Base-by-base conservation (phyloP, 2,888 invertebrate genomes). In the Sminthurinus aureus region DNA sequence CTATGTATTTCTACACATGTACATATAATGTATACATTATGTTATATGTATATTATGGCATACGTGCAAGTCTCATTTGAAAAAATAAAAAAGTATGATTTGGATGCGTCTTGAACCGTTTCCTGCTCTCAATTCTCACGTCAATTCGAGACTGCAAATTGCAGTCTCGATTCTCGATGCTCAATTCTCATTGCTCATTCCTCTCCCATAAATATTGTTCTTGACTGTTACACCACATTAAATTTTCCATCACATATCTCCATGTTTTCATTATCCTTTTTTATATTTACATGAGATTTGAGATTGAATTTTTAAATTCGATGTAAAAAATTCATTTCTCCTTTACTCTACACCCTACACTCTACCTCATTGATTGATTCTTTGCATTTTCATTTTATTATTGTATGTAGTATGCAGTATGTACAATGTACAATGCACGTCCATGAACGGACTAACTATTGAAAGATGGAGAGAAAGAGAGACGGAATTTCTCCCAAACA, bases 61-160 rank as follows among this genome's bases (percentile, higher is more conserved):
- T 38, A 38, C 38, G 38, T 38, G 38, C 6, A 38, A 1, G 1
- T 58, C 58, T 58, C 58, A 58, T 58, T 38, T 38, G 38, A 4
- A 38, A 38, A 38, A 58, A 58, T 6, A 9, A 58, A 58, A 58
- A 58, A 58, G 13, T 6, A 15, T 58, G 13, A 58, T 58, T 58
- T 58, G 58, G 58, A 58, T 58, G 58, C 58, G 71, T 71, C 26
- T 22, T 71, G 26, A 71, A 71, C 22, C 71, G 71, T 71, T 71
- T 71, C 71, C 71, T 71, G 71, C 71, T 71, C 71, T 71, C 71
- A 24, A 71, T 71, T 24, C 26, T 71, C 69, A 22, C 18, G 18
- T 58, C 58, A 58, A 15, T 58, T n/a, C n/a, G n/a, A n/a, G n/a
- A n/a, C n/a, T 58, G 58, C 58, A 58, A 58, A 58, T 58, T 58